These are phyloP conservation scores for Manduca sexta DNA, from an alignment of 1,140 invertebrate genomes.

Conservation along the genomic window DNA sequence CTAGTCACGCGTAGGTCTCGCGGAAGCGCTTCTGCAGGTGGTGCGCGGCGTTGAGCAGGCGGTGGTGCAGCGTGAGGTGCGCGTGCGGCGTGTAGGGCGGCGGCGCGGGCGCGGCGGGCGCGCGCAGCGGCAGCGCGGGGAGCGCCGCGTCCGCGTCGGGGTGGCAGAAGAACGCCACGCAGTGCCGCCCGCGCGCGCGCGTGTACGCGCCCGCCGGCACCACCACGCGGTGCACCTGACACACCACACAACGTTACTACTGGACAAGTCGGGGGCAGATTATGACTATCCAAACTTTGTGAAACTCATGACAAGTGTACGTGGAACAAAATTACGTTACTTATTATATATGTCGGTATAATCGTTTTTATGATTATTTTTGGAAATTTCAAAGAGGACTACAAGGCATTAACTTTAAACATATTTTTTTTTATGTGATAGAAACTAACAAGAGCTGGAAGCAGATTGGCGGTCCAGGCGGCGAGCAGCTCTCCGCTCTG, in stretches of 20 bases:
- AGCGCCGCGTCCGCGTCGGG: conserved; percentile 77
- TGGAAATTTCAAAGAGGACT: too few relatives aligned
- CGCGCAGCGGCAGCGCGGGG: conserved; percentile 74
- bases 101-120: conserved; percentile 41
- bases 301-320: too few relatives aligned
- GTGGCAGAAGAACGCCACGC: conserved; percentile 85
- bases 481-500: conserved; percentile 86
- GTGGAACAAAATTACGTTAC: too few relatives aligned
- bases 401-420: too few relatives aligned
- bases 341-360: too few relatives aligned
- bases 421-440: neutral
- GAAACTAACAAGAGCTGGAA: conserved; percentile 79
- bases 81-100: conserved; percentile 43
- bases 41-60: conserved; percentile 80
- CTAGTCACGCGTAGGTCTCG: conserved; percentile 78
- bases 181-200: conserved; percentile 77
- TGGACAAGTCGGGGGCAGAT: too few relatives aligned
- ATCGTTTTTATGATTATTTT: too few relatives aligned
- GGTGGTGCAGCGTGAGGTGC: conserved; percentile 61
- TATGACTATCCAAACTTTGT: too few relatives aligned
- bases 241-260: neutral
- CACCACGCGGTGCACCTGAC: conserved; percentile 81
- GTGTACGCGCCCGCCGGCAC: conserved; percentile 77
- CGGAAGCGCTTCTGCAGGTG: conserved; percentile 80
- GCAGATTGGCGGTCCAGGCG: conserved; percentile 81